Base-by-base conservation (phyloP, 2,888 invertebrate species). In the Hirtodrosophila trivittata region DNA sequence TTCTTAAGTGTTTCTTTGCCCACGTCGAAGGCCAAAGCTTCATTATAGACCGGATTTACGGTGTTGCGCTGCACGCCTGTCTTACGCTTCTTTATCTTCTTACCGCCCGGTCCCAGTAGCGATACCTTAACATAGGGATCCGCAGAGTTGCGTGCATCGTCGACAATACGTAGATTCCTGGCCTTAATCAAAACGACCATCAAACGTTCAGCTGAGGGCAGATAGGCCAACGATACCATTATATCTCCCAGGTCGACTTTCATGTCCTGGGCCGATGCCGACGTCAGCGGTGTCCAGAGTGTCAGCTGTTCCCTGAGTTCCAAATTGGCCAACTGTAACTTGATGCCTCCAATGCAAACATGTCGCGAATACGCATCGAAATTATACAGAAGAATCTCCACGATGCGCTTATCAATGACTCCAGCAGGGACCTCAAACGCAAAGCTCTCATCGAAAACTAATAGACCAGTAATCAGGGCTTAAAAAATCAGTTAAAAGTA, bases 61-160 rank as follows among this genome's bases (percentile, higher is more conserved):
- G 96, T 97, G 77, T 95, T 95, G 88, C 95, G 94, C 89, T 96
- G 95, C 0, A 97, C 97, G 0, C 96, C 95, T 0, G 98, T 97
- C 90, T 97, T 97, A 91, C 97, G 96, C 92, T 97, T 97, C 91
- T 97, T 97, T 81, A 98, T 95, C 60, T 97, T 92, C 89, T 97
- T 96, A 6, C 96, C 96, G 1, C 96, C 96, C 90, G 96, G 95
- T 86, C 96, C 96, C 77, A 97, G 93, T 55, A 98, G 92, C 80
- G 96, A 95, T 18, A 97, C 95, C 92, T 98, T 98, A 54, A 98
- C 97, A 90, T 97, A 98, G 0, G 98, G 98, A 93, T 98, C 98
- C 95, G 92, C 97, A 25, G 96, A 96, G 75, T 97, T 98, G 42
- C 92, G 89, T 30, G 97, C 97, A 82, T 97, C 97, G 88, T 97